Evolutionary conservation across 2,888 invertebrate species (phyloP).

Genomic region (Minunthozetes semirufus): DNA sequence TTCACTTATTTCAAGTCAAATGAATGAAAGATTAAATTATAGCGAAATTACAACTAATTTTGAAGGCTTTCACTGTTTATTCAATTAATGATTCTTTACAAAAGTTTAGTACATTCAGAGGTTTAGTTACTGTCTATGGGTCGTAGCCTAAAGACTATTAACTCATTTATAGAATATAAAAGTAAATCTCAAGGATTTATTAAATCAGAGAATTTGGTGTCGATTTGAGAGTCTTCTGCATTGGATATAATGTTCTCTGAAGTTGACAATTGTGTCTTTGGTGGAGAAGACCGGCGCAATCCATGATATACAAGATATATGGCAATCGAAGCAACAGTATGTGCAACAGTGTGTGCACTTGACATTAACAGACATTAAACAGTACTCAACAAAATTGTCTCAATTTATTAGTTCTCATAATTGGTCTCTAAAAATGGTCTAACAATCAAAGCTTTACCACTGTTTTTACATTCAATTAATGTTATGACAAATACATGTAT

Average conservation of each 20-base stretch:
- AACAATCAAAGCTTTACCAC: too few species aligned
- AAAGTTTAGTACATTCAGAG: too few species aligned
- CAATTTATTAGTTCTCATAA: neutral
- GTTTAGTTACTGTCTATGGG: too few species aligned
- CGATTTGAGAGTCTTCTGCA: neutral
- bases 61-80: too few species aligned
- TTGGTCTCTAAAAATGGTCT: too few species aligned
- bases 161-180: neutral
- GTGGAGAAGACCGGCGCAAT: neutral
- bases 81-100: too few species aligned
- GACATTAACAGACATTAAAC: neutral
- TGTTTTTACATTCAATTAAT: too few species aligned
- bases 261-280: constrained; percentile 1
- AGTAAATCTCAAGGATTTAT: neutral
- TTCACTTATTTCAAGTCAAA: too few species aligned
- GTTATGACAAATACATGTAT: too few species aligned
- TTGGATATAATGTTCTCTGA: neutral
- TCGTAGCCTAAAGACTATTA: too few species aligned
- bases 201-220: neutral
- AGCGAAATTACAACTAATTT: too few species aligned
- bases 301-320: neutral
- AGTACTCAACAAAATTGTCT: neutral
- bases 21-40: too few species aligned
- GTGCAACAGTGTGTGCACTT: neutral
- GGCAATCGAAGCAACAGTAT: neutral